Conservation (phyloP, 2,797 vertebrate genomes). For the Rhinella marina region DNA sequence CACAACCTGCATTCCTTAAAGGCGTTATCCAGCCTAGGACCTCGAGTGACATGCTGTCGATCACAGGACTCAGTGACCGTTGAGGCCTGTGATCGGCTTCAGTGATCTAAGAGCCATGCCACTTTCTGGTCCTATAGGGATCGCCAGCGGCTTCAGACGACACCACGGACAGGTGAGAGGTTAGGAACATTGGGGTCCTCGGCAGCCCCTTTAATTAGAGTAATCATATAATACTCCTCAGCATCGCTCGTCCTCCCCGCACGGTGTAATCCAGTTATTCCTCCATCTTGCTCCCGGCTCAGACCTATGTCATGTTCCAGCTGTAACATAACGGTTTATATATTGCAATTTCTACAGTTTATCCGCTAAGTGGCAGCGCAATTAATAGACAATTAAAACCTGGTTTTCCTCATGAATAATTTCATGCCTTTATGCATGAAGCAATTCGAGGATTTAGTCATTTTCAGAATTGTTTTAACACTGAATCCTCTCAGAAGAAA, state of each 20-base stretch:
- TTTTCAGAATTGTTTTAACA: conserved; percentile 44
- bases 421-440: conserved; percentile 46
- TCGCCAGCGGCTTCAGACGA: no score
- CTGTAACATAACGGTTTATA: conserved; percentile 25
- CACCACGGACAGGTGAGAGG: no score
- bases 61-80: no score
- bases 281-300: background rate
- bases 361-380: conserved; percentile 34
- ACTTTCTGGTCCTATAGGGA: no score
- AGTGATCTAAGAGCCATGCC: no score
- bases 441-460: conserved; percentile 39
- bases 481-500: conserved; percentile 22
- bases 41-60: no score
- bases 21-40: no score
- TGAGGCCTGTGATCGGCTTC: no score
- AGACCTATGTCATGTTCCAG: conserved; percentile 10
- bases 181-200: no score
- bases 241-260: background rate
- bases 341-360: conserved; percentile 38
- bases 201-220: no score
- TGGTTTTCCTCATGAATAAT: conserved; percentile 48
- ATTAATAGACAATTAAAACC: conserved; percentile 52
- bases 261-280: background rate
- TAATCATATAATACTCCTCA: background rate
- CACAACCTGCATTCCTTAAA: no score